Percentiles rank a stretch among this genome's conserved stretches.
These are phyloP conservation scores for Hipposideros armiger DNA, from an alignment of 2,113 vertebrate genomes.

Conservation along the genomic window DNA sequence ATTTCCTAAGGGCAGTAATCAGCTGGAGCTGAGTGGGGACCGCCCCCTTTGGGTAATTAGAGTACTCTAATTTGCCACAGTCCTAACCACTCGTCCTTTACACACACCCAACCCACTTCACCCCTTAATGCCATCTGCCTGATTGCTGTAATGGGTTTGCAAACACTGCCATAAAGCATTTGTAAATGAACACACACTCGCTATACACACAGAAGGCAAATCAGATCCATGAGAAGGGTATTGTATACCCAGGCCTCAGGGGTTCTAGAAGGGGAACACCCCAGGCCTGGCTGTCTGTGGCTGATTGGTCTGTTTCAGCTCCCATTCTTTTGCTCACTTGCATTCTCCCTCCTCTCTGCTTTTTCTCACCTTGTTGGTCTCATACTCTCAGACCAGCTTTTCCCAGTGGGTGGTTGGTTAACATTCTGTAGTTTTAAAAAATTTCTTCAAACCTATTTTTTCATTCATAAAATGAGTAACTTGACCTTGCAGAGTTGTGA, in stretches of 20 bases:
- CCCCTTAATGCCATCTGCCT: neutral
- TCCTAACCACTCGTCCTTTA: neutral
- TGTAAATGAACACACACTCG: neutral
- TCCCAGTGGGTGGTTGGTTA: neutral
- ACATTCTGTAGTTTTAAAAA: neutral
- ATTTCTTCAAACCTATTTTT: neutral
- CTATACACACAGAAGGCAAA: neutral
- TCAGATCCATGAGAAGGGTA: no score
- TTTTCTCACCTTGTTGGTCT: neutral
- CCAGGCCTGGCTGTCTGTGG: neutral
- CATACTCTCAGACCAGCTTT: neutral
- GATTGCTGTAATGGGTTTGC: neutral
- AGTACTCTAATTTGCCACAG: neutral
- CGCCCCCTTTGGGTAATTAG: neutral
- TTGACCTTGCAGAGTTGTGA: neutral
- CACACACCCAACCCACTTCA: neutral
- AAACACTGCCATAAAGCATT: neutral
- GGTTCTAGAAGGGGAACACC: no score
- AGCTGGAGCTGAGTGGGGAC: neutral
- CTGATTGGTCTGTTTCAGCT: neutral
- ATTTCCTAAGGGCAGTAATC: neutral
- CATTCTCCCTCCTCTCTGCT: neutral
- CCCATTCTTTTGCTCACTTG: neutral
- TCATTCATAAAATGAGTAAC: conserved; percentile 28
- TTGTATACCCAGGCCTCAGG: neutral